A percentile compares a stretch with the other conserved stretches of the same genome.
Evolutionary conservation across 2,797 vertebrate species (phyloP).

Genomic region (Luscinia luscinia): DNA sequence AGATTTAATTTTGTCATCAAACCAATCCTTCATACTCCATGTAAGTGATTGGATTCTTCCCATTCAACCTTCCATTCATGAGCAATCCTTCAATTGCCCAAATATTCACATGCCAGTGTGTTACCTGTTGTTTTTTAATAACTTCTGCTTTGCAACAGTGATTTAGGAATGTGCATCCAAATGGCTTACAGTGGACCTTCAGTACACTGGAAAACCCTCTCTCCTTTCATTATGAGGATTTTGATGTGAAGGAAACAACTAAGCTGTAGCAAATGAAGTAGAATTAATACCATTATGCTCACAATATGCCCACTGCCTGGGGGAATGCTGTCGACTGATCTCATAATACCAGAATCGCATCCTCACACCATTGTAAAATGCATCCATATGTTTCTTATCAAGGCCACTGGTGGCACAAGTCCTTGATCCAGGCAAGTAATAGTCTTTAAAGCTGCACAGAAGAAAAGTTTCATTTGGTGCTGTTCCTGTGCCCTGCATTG

Average conservation of each 20-base stretch:
- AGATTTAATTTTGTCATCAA: background rate
- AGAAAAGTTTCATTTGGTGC: conserved; percentile 44
- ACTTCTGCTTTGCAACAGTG: background rate
- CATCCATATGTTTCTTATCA: conserved; percentile 67
- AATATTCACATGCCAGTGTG: background rate
- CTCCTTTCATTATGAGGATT: conserved; percentile 25
- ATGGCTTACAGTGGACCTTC: background rate
- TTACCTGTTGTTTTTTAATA: background rate
- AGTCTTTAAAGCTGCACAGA: conserved; percentile 50
- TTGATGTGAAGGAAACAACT: conserved; percentile 31
- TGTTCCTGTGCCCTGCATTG: background rate
- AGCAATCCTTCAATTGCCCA: background rate
- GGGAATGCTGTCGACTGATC: conserved; percentile 21
- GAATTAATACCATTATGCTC: conserved; percentile 70
- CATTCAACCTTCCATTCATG: background rate
- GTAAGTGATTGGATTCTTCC: background rate
- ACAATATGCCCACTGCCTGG: conserved; percentile 50
- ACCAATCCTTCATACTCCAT: background rate
- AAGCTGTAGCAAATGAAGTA: conserved; percentile 67
- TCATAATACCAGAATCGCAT: conserved; percentile 63
- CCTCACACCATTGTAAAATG: conserved; percentile 55
- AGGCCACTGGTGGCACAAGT: conserved; percentile 57
- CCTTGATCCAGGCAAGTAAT: conserved; percentile 59
- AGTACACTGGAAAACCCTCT: background rate
- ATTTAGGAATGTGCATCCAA: background rate